These are phyloP conservation scores for Abramis brama DNA, from an alignment of 2,113 vertebrate species.

Conservation along the genomic window DNA sequence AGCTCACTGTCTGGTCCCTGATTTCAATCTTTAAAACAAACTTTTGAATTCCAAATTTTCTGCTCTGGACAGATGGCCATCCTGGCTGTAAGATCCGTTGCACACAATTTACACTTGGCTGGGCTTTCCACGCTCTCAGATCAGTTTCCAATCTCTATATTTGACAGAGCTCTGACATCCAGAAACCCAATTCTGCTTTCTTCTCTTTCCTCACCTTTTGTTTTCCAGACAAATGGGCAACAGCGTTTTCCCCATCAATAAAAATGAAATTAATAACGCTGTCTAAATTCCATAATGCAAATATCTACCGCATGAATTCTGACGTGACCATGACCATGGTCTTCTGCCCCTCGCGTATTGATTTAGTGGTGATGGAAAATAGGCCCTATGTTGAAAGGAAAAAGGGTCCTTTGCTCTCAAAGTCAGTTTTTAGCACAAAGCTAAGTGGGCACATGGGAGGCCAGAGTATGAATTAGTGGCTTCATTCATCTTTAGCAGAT, in stretches of 20 bases:
- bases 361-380: slow-evolving; percentile 32
- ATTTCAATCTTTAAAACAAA: slow-evolving; percentile 10
- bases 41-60: neutral
- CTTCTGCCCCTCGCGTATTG: neutral
- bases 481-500: slow-evolving; percentile 43
- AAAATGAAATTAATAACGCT: slow-evolving; percentile 19
- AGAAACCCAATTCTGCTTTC: neutral
- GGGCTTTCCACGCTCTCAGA: slow-evolving; percentile 3
- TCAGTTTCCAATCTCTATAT: slow-evolving; percentile 61
- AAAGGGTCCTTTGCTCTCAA: slow-evolving; percentile 38
- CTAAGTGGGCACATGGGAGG: slow-evolving; percentile 56
- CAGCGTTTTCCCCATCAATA: slow-evolving; percentile 16
- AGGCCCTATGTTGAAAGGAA: slow-evolving; percentile 29
- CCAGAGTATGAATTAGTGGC: slow-evolving; percentile 44
- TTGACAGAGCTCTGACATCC: slow-evolving; percentile 57
- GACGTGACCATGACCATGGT: slow-evolving; percentile 6
- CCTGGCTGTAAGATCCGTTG: slow-evolving; percentile 11
- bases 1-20: neutral
- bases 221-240: neutral
- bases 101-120: neutral
- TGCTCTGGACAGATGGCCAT: neutral
- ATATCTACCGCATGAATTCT: slow-evolving; percentile 12
- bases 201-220: neutral
- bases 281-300: slow-evolving; percentile 16
- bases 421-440: slow-evolving; percentile 54